Conservation (phyloP, 1,140 invertebrate species). For the Drosophila kohkoa region DNA sequence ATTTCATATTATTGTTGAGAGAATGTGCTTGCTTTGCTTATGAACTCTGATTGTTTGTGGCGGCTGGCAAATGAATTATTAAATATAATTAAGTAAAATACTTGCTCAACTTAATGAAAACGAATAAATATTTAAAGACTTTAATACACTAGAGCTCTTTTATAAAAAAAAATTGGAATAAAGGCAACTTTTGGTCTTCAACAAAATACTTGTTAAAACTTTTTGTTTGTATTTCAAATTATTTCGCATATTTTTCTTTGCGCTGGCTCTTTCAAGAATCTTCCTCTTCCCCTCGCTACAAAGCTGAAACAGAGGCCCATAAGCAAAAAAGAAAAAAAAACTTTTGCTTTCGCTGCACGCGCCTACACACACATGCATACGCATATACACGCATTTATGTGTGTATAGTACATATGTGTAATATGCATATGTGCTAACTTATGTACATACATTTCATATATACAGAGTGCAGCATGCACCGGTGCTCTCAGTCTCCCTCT, state of each 20-base stretch:
- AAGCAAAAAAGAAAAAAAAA: conserved; percentile 46
- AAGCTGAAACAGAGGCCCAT: conserved; percentile 18
- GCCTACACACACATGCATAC: conserved; percentile 44
- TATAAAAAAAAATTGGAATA: neutral
- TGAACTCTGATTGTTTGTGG: neutral
- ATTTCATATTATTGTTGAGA: neutral
- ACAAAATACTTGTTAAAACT: neutral
- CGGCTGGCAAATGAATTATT: neutral
- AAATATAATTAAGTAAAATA: conserved; percentile 3
- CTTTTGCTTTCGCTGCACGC: conserved; percentile 52
- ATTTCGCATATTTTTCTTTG: conserved; percentile 12
- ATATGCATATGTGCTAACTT: conserved; percentile 26
- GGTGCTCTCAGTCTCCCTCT: conserved; percentile 51
- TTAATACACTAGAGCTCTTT: neutral
- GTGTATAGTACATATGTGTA: conserved; percentile 19
- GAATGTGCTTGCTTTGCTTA: neutral
- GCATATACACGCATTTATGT: conserved; percentile 10
- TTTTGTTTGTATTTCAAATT: neutral
- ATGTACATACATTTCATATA: conserved; percentile 8
- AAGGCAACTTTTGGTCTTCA: neutral
- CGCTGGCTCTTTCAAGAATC: neutral
- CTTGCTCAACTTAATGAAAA: neutral
- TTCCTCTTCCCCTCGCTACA: neutral
- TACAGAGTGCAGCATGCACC: conserved; percentile 65
- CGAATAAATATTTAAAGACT: neutral